Evolutionary conservation across 1,140 invertebrate genomes (phyloP), one percentile per base, ranked within the genome.

Genomic region (Mamestra configurata): DNA sequence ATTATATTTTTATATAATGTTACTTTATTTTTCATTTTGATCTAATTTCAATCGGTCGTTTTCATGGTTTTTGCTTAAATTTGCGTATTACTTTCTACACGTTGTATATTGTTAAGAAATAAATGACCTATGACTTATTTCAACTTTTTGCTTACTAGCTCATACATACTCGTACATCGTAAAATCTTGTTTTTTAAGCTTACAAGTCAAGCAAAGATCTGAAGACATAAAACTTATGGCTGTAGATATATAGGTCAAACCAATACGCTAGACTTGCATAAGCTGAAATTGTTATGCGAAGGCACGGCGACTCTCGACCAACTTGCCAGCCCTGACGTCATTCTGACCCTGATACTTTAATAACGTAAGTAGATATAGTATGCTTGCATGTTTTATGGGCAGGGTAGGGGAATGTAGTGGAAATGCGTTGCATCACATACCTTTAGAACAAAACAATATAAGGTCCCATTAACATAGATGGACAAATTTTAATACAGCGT

Each of bases 211-310:
- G 49, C 7, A 6, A 18, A 72, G 49, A 72, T 66, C 18, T 40
- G 10, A 66, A 40, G 2, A 55, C 70, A 43, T 27, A 75, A 53
- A 66, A 66, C 24, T 27, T 49, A 55, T 22, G 49, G 4, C 10
- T 57, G 51, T 43, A n/a, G n/a, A n/a, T n/a, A 75, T 75, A 35
- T 75, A 59, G 71, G 71, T 75, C 71, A 75, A 59, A 59, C 71
- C 71, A 24, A 75, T 75, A 75, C 27, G 13, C 53, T 73, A 40
- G 53, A 75, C 53, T 59, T 57, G 71, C 71, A 75, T 75, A 75
- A 75, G 71, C 53, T 75, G 53, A 59, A 59, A 75, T 85, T 79
- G 81, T 81, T 85, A 85, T 85, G 84, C 84, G 73, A 79, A 81
- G 55, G 61, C 84, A 85, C 84, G 81, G 40, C 64, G 75, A n/a